A percentile compares a stretch with the other conserved stretches of the same genome.
These are phyloP conservation scores for Scopus umbretta DNA, from an alignment of 2,113 vertebrate species.

Conservation along the genomic window DNA sequence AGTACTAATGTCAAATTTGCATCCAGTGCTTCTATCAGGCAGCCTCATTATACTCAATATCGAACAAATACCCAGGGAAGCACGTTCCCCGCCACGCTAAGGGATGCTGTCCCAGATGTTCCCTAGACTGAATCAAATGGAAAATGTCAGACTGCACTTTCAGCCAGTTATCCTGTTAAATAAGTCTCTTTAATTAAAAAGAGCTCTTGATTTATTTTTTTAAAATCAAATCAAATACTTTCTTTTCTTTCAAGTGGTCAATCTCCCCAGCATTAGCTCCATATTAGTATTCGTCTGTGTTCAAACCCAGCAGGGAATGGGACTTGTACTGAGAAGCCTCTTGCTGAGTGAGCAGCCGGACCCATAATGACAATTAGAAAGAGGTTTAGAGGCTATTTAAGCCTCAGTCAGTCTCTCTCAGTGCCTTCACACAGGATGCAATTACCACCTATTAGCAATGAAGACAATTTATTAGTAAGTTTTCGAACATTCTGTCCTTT, in stretches of 20 bases:
- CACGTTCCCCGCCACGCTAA: fast-evolving
- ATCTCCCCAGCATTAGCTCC: background rate
- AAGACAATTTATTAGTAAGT: background rate
- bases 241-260: background rate
- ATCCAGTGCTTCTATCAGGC: background rate
- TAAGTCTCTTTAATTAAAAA: background rate
- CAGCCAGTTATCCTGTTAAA: background rate
- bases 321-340: background rate
- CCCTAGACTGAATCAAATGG: background rate
- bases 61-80: background rate
- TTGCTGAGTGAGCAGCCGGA: background rate
- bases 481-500: background rate
- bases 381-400: background rate
- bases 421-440: background rate
- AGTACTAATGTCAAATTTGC: background rate
- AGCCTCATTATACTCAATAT: background rate
- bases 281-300: background rate
- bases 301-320: background rate
- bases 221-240: background rate
- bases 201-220: background rate
- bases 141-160: background rate
- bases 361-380: background rate
- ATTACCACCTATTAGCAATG: background rate
- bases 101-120: background rate
- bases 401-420: background rate